Conservation (phyloP, 2,113 vertebrate species). For the Catharus fuscescens region DNA sequence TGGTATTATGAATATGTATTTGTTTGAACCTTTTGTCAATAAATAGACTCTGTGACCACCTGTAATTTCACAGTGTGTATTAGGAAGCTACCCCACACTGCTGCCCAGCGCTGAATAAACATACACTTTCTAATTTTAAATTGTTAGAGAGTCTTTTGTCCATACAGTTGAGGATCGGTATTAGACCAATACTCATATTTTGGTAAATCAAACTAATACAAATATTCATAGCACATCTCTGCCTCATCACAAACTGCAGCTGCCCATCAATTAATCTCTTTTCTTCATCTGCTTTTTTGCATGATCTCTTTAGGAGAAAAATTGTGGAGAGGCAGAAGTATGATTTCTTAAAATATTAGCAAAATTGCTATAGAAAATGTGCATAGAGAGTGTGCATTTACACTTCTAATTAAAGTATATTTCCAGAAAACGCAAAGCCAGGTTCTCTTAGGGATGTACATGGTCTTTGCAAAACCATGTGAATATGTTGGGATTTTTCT, state of each 20-base stretch:
- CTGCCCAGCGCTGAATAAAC: too few relatives aligned
- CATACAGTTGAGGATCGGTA: too few relatives aligned
- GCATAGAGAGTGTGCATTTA: neutral
- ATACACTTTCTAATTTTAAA: too few relatives aligned
- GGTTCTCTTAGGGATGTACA: neutral
- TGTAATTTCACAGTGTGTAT: too few relatives aligned
- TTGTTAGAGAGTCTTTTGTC: too few relatives aligned
- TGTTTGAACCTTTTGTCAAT: too few relatives aligned
- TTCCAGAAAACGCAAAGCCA: neutral
- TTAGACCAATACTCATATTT: too few relatives aligned
- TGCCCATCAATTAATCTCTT: neutral
- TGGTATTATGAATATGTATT: too few relatives aligned
- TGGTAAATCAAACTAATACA: neutral
- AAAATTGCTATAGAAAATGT: neutral
- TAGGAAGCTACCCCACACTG: too few relatives aligned
- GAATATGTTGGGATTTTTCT: neutral
- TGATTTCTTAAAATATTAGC: neutral
- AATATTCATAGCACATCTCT: neutral
- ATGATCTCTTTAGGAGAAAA: neutral
- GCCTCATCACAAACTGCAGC: neutral
- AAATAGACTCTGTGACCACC: too few relatives aligned
- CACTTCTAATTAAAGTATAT: neutral
- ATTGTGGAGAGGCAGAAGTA: neutral
- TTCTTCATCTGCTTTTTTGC: neutral
- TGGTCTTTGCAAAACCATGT: neutral